Percentiles rank a stretch among this genome's conserved stretches.
Evolutionary conservation across 2,113 vertebrate species (phyloP).

Genomic region (Odocoileus hemionus): DNA sequence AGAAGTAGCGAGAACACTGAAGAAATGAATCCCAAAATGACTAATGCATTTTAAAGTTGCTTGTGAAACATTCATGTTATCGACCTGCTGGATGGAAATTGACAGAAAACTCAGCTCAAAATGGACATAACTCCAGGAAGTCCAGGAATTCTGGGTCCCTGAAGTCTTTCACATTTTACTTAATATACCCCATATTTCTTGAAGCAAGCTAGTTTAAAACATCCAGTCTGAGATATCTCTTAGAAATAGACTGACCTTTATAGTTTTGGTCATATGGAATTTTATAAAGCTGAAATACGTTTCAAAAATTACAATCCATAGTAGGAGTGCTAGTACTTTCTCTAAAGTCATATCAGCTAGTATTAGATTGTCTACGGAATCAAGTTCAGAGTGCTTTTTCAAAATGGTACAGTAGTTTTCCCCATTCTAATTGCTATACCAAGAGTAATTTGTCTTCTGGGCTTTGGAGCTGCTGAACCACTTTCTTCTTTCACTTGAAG

Average conservation of each 20-base stretch:
- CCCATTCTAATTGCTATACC: conserved; percentile 58
- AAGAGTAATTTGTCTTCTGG: conserved; percentile 64
- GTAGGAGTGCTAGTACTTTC: background rate
- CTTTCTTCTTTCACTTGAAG: conserved; percentile 65
- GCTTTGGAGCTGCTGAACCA: conserved; percentile 40
- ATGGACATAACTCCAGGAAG: background rate
- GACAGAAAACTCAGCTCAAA: background rate
- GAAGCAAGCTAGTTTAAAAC: conserved; percentile 15
- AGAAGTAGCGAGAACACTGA: conserved; percentile 14
- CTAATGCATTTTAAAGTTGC: conserved; percentile 37
- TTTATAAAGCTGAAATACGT: conserved; percentile 22
- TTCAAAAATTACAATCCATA: background rate
- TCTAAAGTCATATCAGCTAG: conserved; percentile 21
- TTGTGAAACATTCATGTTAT: conserved; percentile 35
- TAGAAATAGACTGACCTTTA: conserved; percentile 31
- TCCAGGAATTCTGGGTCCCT: background rate
- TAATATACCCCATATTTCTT: conserved; percentile 33
- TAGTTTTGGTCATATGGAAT: background rate
- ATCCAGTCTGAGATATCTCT: conserved; percentile 7
- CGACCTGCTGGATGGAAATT: conserved; percentile 13
- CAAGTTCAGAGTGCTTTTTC: conserved; percentile 18
- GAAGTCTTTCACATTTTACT: background rate
- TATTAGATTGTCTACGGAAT: conserved; percentile 54
- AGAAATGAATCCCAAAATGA: conserved; percentile 47
- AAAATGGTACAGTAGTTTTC: conserved; percentile 41